These are phyloP conservation scores for Podarcis lilfordi DNA, from an alignment of 2,797 vertebrate species.

Conservation along the genomic window DNA sequence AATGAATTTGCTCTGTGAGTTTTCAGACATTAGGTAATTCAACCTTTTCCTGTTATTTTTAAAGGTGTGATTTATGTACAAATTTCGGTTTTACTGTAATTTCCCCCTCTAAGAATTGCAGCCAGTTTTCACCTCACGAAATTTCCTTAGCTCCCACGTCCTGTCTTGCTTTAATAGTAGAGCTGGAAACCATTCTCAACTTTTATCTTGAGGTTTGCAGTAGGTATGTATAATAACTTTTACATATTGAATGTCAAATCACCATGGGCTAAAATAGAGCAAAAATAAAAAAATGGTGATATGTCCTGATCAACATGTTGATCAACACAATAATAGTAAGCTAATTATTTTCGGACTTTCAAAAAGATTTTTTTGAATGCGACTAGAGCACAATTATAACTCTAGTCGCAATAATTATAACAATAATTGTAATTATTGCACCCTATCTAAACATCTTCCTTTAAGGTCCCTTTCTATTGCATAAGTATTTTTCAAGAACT, in stretches of 20 bases:
- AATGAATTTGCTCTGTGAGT: constrained; percentile 55
- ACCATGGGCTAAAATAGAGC: neutral
- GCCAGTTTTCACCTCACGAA: constrained; percentile 37
- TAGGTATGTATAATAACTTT: constrained; percentile 5
- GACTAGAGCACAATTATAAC: neutral
- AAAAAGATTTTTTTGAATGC: neutral
- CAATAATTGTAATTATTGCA: neutral
- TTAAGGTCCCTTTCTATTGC: neutral
- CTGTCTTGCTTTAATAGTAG: constrained; percentile 47
- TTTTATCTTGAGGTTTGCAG: constrained; percentile 7
- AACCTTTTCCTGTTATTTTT: constrained; percentile 60
- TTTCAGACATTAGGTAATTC: constrained; percentile 70
- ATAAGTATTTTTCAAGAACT: neutral
- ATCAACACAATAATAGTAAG: neutral
- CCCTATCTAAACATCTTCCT: neutral
- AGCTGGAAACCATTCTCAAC: constrained; percentile 14
- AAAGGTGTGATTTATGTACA: constrained; percentile 50
- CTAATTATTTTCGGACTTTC: neutral
- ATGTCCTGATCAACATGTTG: neutral
- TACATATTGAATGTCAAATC: neutral
- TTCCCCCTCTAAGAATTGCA: constrained; percentile 31
- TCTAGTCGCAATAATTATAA: no score
- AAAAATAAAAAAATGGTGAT: neutral
- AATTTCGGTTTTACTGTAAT: constrained; percentile 48
- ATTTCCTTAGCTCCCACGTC: constrained; percentile 37